Percentiles rank a stretch among this genome's conserved stretches.
Conservation (phyloP, 2,113 vertebrate species). For the Thalassoma bifasciatum region DNA sequence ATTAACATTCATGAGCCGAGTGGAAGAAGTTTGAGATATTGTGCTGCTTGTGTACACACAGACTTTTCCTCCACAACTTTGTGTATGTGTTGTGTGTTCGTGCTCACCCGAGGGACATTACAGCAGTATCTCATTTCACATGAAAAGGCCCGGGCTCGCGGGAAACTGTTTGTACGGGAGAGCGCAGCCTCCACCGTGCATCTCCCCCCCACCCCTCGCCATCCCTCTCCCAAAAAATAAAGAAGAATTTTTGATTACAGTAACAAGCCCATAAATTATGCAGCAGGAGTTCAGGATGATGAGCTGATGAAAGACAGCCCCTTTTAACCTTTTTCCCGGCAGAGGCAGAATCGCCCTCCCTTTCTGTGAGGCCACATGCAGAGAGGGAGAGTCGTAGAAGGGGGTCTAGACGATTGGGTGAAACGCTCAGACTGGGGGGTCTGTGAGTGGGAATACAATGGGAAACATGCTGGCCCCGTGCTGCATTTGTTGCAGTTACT, state of each 20-base stretch:
- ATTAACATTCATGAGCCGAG: constrained; percentile 71
- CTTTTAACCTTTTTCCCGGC: constrained; percentile 79
- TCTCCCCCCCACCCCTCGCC: constrained; percentile 6
- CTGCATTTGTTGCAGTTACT: constrained; percentile 29
- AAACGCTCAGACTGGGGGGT: constrained; percentile 26
- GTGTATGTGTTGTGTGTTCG: constrained; percentile 52
- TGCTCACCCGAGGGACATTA: constrained; percentile 76
- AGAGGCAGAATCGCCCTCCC: constrained; percentile 51
- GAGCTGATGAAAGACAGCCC: constrained; percentile 77
- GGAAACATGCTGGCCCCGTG: constrained; percentile 35
- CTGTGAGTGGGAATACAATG: constrained; percentile 32
- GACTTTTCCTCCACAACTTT: constrained; percentile 51
- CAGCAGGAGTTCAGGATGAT: constrained; percentile 73
- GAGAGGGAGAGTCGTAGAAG: constrained; percentile 6
- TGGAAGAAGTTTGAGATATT: constrained; percentile 66
- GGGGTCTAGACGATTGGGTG: constrained; percentile 29
- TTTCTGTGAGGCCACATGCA: constrained; percentile 42
- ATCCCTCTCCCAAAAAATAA: constrained; percentile 65
- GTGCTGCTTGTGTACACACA: constrained; percentile 55
- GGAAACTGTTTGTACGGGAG: constrained; percentile 63
- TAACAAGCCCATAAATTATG: constrained; percentile 85
- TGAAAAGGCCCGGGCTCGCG: constrained; percentile 75
- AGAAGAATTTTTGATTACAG: constrained; percentile 86
- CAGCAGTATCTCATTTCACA: constrained; percentile 82
- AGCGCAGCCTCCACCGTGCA: constrained; percentile 27